Base-by-base conservation (phyloP, 2,888 invertebrate species). In the Eustalomyia histrio region DNA sequence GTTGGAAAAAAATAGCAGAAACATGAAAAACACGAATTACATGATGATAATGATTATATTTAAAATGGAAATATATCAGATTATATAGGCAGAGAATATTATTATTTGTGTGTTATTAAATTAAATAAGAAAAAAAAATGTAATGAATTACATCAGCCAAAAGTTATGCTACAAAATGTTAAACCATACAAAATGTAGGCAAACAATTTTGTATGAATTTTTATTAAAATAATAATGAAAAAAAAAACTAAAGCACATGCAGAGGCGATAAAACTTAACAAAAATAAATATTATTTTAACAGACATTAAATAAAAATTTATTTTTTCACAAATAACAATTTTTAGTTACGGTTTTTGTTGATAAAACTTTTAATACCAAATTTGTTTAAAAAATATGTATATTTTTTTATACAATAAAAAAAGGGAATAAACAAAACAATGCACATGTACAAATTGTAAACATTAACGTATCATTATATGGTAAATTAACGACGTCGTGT, bases 401-500 rank as follows among this genome's bases (percentile, higher is more conserved):
- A 35, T 35, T 35, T 35, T n/a, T 9, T 35, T 35, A 35, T 9
- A 7, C 35, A 39, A 6, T 29, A 29, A 39, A 12, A 39, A 39
- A 12, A 39, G 2, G 12, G 12, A 39, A 2, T 12, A 12, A 39
- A 39, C 12, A 16, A 39, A 17, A 39, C 35, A 17, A 14, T 33
- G 29, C 9, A 17, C 35, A 12, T 24, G 16, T 63, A 58, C 16
- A 58, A 16, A 29, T 29, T 72, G 55, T 53, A 52, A 72, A 64
- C 69, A 43, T 35, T 52, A 21, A 67, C 35, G 16, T 6, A 55
- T 43, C 57, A 68, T 71, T 76, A 57, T 63, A 55, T 57, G 65
- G 71, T 76, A 52, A 72, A 63, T 80, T 76, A 72, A 72, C 80
- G 61, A 67, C 57, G 52, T 67, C 18, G 10, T 55, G 52, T 68